phyloP scores from a whole-genome alignment of 2,113 vertebrate species.

The Dicaeum eximium region DNA sequence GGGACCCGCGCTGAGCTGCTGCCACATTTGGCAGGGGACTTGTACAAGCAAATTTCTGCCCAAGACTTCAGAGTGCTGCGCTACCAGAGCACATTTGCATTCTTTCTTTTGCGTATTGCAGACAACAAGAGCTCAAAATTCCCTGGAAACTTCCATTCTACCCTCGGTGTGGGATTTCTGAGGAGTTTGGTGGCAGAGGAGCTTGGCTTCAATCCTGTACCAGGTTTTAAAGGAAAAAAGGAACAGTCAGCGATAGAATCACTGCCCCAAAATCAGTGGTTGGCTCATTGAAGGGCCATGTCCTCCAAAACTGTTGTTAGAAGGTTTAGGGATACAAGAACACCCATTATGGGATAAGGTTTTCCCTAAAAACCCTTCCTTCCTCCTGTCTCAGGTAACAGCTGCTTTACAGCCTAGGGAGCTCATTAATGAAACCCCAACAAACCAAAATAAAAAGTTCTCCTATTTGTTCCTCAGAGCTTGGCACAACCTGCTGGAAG shows the following conservation, averaged over 20 bases:
- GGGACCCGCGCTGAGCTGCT: rapidly evolving
- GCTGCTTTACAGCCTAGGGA: background rate
- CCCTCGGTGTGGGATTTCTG: background rate
- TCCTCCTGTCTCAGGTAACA: background rate
- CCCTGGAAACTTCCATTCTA: background rate
- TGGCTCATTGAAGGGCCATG: no score
- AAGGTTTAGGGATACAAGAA: background rate
- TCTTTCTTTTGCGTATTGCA: background rate
- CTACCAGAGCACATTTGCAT: background rate
- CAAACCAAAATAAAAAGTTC: background rate
- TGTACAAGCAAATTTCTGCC: background rate
- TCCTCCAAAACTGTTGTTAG: background rate
- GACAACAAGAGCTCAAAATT: background rate
- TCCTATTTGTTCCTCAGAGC: background rate
- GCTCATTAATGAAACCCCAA: no score
- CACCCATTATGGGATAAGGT: background rate
- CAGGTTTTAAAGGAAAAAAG: background rate
- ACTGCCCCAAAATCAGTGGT: rapidly evolving
- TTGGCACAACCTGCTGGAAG: background rate
- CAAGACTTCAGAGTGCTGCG: rapidly evolving
- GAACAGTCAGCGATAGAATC: rapidly evolving
- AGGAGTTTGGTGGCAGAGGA: background rate
- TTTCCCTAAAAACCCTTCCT: background rate
- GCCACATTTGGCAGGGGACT: background rate
- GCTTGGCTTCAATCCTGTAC: background rate